Evolutionary conservation across 2,113 vertebrate species (phyloP).

Genomic region (Myotis brandtii): DNA sequence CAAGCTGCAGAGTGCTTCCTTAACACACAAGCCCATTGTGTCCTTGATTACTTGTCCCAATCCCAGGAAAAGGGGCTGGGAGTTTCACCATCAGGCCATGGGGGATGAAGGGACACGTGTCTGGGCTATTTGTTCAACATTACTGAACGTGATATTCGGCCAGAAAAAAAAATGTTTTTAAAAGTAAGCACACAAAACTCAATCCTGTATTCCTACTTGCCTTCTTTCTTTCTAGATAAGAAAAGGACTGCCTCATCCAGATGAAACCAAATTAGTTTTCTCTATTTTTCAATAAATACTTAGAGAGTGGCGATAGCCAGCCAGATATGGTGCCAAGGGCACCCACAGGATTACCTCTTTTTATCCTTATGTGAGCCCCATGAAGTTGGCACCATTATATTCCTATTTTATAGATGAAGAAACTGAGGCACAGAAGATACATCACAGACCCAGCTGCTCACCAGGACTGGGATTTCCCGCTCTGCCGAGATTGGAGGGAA

Average conservation of each 20-base stretch:
- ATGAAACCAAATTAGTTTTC: neutral
- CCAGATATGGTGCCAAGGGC: neutral
- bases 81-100: slow-evolving; percentile 78
- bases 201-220: slow-evolving; percentile 30
- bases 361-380: neutral
- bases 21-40: slow-evolving; percentile 76
- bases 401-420: neutral
- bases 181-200: slow-evolving; percentile 80
- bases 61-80: slow-evolving; percentile 74
- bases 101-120: slow-evolving; percentile 70
- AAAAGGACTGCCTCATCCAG: neutral
- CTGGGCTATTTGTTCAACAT: slow-evolving; percentile 68
- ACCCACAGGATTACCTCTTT: neutral
- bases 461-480: neutral
- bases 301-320: neutral
- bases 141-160: slow-evolving; percentile 71
- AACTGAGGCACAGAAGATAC: neutral
- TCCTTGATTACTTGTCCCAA: slow-evolving; percentile 81
- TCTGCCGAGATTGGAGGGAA: neutral
- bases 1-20: slow-evolving; percentile 75
- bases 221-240: neutral
- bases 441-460: neutral
- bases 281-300: neutral
- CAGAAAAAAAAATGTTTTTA: slow-evolving; percentile 73
- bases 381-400: neutral